Evolutionary conservation across 37 sponge, comb jelly and placozoan species (phyloP).

Genomic region (Spongia lamella): DNA sequence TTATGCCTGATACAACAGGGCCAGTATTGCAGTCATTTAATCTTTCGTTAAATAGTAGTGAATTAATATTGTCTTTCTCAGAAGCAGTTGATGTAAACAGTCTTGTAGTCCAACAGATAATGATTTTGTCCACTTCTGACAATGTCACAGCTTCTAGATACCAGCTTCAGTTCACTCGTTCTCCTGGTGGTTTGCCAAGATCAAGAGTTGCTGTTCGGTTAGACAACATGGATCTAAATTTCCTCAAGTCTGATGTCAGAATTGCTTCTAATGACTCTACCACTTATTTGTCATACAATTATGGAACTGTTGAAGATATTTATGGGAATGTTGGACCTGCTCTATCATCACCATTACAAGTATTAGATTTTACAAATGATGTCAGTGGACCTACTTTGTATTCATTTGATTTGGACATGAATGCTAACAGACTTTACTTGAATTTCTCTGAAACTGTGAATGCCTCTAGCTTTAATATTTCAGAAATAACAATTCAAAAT

Average conservation of each 20-base stretch:
- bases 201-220: constrained; percentile 46
- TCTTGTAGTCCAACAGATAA: constrained; percentile 34
- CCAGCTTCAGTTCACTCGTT: constrained; percentile 25
- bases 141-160: constrained; percentile 37
- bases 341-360: constrained; percentile 26
- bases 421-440: constrained; percentile 53
- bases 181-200: constrained; percentile 37
- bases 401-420: constrained; percentile 66
- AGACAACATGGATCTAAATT: constrained; percentile 48
- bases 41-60: constrained; percentile 56
- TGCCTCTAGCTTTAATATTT: constrained; percentile 45
- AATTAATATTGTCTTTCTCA: constrained; percentile 56
- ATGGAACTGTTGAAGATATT: constrained; percentile 63
- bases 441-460: constrained; percentile 81
- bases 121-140: neutral
- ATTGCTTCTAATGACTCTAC: constrained; percentile 36
- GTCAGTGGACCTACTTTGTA: constrained; percentile 48
- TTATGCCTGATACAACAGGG: constrained; percentile 54
- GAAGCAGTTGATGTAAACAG: constrained; percentile 75
- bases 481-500: constrained; percentile 42
- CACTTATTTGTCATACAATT: constrained; percentile 49
- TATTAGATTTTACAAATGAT: constrained; percentile 39
- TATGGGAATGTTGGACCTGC: constrained; percentile 64
- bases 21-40: constrained; percentile 60
- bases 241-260: constrained; percentile 68